phyloP scores from a whole-genome alignment of 2,888 invertebrate genomes.

The Liodrosophila aerea region DNA sequence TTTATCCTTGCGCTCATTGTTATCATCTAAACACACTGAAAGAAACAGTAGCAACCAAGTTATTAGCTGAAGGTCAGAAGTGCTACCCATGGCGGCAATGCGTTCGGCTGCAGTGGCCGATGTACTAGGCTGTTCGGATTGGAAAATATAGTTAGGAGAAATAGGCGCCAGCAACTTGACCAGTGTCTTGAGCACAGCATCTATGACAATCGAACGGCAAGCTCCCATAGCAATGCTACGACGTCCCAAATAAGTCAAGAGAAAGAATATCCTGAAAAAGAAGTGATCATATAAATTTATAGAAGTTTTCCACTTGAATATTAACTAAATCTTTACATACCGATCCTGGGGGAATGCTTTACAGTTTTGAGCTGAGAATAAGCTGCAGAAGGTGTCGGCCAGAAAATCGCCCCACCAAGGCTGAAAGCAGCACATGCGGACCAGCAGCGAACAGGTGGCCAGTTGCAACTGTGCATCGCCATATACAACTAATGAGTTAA shows the following conservation, averaged over 20 bases:
- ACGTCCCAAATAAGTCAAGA: constrained; percentile 93
- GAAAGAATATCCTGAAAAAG: constrained; percentile 88
- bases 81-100: constrained; percentile 53
- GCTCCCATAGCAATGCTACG: constrained; percentile 87
- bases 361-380: constrained; percentile 91
- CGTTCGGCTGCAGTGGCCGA: constrained; percentile 82
- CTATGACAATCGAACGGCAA: constrained; percentile 85
- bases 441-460: constrained; percentile 89
- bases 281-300: constrained; percentile 6
- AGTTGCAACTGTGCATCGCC: constrained; percentile 91
- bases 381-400: constrained; percentile 90
- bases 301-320: neutral
- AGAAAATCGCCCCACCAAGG: constrained; percentile 96
- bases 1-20: constrained; percentile 82
- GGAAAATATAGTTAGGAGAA: constrained; percentile 79
- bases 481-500: constrained; percentile 89
- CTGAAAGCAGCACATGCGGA: constrained; percentile 88
- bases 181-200: constrained; percentile 85
- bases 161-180: constrained; percentile 85
- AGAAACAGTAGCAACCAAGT: constrained; percentile 90
- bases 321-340: constrained; percentile 82
- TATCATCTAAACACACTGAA: constrained; percentile 87
- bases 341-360: constrained; percentile 93
- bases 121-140: constrained; percentile 65
- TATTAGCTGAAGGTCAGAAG: constrained; percentile 86